Evolutionary conservation across 2,113 vertebrate genomes (phyloP).

Genomic region (Phyllostomus hastatus): DNA sequence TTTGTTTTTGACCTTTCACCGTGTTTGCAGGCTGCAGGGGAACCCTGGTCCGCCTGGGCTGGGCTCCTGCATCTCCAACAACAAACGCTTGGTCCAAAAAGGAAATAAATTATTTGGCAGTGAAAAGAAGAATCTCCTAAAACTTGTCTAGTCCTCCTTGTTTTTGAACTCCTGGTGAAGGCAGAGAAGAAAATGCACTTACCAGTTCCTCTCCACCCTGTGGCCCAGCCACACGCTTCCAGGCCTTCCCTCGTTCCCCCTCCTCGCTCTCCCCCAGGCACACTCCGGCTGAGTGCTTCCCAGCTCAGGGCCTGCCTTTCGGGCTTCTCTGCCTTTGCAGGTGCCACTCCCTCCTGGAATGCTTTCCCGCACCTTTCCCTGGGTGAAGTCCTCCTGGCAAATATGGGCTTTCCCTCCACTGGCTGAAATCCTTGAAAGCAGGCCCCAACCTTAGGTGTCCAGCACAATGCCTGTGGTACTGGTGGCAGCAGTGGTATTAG

Average conservation of each 20-base stretch:
- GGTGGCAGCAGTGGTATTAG: background rate
- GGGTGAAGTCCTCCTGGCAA: background rate
- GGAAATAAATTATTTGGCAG: slow-evolving; percentile 15
- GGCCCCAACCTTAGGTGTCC: background rate
- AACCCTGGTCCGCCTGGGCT: background rate
- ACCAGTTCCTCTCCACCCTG: background rate
- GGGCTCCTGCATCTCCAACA: background rate
- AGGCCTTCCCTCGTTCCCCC: background rate
- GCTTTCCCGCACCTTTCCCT: background rate
- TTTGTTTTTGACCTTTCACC: slow-evolving; percentile 43
- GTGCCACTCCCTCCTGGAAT: background rate
- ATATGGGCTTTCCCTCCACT: background rate
- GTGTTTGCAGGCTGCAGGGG: background rate
- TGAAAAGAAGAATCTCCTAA: slow-evolving; percentile 23
- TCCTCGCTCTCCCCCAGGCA: background rate
- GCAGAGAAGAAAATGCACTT: background rate
- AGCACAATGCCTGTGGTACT: background rate
- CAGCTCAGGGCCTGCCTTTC: too few relatives aligned
- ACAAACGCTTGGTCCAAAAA: background rate
- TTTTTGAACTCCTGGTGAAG: background rate
- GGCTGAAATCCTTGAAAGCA: background rate
- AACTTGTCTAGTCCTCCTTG: background rate
- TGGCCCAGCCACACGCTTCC: background rate
- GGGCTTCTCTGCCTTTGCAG: background rate
- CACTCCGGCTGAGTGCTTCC: background rate